Base-by-base conservation (phyloP, 2,113 vertebrate species). In the Pangasianodon hypophthalmus region DNA sequence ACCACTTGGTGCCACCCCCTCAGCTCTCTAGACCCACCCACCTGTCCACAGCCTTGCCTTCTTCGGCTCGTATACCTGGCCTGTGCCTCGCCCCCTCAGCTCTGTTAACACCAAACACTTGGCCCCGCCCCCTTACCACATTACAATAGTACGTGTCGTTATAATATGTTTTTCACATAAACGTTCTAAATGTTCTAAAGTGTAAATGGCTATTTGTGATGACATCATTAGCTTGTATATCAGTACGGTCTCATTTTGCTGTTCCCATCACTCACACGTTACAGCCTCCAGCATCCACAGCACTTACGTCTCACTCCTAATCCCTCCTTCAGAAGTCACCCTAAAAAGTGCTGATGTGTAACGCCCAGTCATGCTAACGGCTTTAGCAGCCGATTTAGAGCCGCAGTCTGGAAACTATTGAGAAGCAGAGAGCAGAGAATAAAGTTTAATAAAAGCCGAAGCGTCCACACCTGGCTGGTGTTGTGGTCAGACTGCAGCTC, bases 361-460 rank as follows among this genome's bases (percentile, higher is more conserved):
- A 24, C 32, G 3, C n/a, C 9, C n/a, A 56, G 6, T 29, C 44
- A 48, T 18, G 14, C 56, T 32, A 54, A 48, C n/a, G 26, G 69
- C 4, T 84, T 37, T 48, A 46, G 64, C 41, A 44, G 24, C 48
- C 2, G 8, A 87, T 77, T 24, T 54, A 29, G 48, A 32, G 8
- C 64, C 32, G 19, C 67, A 58, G 85, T 41, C 69, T 79, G 71
- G 52, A 79, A 82, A 60, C 37, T 56, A 73, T 52, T 91, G 46
- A 88, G 86, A 50, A 52, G 0, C 54, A 62, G 56, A 73, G 58
- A 37, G 54, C 37, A 6, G 13, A 29, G 46, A 86, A 71, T 19
- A 88, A 73, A 52, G 83, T 64, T 81, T 41, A 86, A 83, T 87
- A 88, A 84, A 91, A 32, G 26, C 19, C 37, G 80, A 26, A 50